Conservation (phyloP, 1,140 invertebrate genomes). For the Goniozus legneri region DNA sequence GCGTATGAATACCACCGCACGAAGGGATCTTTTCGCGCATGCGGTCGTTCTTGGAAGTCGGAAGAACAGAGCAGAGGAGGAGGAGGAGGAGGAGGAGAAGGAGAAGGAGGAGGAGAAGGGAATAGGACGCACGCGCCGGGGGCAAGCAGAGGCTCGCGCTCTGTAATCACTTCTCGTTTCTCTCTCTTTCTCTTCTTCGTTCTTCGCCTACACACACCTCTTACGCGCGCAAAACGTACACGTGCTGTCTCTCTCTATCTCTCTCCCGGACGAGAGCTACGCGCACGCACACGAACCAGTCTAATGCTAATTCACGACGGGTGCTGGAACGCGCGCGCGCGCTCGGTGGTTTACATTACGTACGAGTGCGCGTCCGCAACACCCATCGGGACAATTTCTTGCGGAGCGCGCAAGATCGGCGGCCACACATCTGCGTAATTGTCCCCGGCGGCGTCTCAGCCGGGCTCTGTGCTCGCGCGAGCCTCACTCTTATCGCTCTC, state of each 20-base stretch:
- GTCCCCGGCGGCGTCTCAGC: slow-evolving; percentile 53
- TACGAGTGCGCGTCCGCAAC: slow-evolving; percentile 24
- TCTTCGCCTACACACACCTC: slow-evolving; percentile 1
- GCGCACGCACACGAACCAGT: slow-evolving; percentile 12
- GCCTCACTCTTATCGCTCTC: too few species aligned
- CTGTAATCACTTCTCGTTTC: slow-evolving; percentile 47
- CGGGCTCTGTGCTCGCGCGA: too few species aligned
- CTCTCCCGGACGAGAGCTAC: slow-evolving; percentile 20
- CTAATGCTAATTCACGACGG: slow-evolving; percentile 32
- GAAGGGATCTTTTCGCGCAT: too few species aligned
- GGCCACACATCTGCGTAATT: slow-evolving; percentile 54
- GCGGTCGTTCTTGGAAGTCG: too few species aligned
- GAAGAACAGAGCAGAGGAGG: too few species aligned
- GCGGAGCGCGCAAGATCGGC: slow-evolving; percentile 37
- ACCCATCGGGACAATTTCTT: slow-evolving; percentile 24
- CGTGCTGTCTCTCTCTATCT: slow-evolving; percentile 14
- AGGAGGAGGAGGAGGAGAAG: not conserved
- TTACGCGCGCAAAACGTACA: slow-evolving; percentile 12
- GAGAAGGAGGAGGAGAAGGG: slow-evolving; percentile 15
- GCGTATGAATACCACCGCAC: too few species aligned
- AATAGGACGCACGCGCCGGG: slow-evolving; percentile 50
- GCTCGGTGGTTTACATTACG: slow-evolving; percentile 17
- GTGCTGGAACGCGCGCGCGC: slow-evolving; percentile 2
- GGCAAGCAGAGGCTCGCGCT: slow-evolving; percentile 50
- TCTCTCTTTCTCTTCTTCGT: slow-evolving; percentile 1